Conservation (phyloP, 2,888 invertebrate genomes). For the Malachius bipustulatus region DNA sequence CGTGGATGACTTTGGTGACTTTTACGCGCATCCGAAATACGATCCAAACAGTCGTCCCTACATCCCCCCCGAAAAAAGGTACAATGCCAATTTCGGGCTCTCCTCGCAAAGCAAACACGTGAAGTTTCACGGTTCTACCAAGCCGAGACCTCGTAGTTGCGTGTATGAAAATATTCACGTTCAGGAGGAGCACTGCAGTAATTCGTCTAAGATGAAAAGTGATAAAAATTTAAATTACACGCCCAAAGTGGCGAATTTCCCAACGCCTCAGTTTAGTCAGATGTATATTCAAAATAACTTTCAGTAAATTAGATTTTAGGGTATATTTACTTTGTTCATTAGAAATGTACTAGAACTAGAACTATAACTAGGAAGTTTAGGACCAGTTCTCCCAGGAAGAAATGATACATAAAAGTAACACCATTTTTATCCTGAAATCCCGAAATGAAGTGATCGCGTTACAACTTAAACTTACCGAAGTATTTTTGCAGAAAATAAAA, state of each 20-base stretch:
- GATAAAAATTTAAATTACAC: constrained; percentile 23
- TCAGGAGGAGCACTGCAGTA: constrained; percentile 25
- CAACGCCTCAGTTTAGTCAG: constrained; percentile 33
- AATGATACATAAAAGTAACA: too few species aligned
- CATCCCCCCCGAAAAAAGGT: constrained; percentile 33
- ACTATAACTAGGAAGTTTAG: too few species aligned
- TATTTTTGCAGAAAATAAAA: too few species aligned
- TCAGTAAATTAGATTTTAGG: constrained; percentile 16
- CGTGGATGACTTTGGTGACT: constrained; percentile 7
- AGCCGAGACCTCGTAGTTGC: constrained; percentile 27
- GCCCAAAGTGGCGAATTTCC: constrained; percentile 32
- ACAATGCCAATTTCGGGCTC: constrained; percentile 30
- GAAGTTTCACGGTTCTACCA: constrained; percentile 11
- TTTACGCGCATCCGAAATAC: constrained; percentile 7
- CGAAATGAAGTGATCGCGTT: too few species aligned
- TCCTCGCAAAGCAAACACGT: constrained; percentile 8
- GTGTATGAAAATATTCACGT: constrained; percentile 33
- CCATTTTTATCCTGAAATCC: too few species aligned
- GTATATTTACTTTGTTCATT: too few species aligned
- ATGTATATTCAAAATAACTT: constrained; percentile 34
- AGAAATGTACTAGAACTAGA: too few species aligned
- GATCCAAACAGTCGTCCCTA: constrained; percentile 22
- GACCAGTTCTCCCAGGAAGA: too few species aligned
- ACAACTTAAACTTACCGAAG: too few species aligned
- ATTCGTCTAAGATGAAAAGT: constrained; percentile 21